Conservation (phyloP, 2,888 invertebrate genomes). For the Oeneis ivallda region DNA sequence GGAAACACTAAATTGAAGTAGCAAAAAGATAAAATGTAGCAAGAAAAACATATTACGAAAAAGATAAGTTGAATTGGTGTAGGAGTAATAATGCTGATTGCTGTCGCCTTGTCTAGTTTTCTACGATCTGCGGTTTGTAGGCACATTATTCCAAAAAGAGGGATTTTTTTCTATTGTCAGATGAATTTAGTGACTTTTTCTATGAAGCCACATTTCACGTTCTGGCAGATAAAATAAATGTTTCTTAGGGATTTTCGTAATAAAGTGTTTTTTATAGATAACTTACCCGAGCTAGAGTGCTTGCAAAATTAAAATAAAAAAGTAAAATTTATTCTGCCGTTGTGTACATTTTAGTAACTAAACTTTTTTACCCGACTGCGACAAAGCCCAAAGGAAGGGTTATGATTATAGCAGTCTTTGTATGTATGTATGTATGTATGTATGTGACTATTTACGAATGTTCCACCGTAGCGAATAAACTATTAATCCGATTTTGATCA, state of each 20-base stretch:
- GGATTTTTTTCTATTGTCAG: conserved; percentile 21
- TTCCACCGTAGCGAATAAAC: no score
- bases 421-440: no score
- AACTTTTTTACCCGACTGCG: no score
- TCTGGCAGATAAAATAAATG: background rate
- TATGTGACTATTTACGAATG: no score
- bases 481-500: no score
- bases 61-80: conserved; percentile 9
- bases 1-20: conserved; percentile 11
- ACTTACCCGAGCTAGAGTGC: background rate
- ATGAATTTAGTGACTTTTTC: conserved; percentile 24
- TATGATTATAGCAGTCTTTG: no score
- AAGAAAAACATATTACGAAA: background rate
- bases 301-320: background rate
- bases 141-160: conserved; percentile 28
- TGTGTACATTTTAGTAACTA: background rate
- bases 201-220: conserved; percentile 9
- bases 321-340: background rate
- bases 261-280: background rate
- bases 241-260: background rate
- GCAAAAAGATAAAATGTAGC: conserved; percentile 1
- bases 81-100: conserved; percentile 27
- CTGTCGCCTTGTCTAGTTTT: conserved; percentile 21
- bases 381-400: no score
- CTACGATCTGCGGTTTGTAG: conserved; percentile 19